Base-by-base conservation (phyloP, 2,797 vertebrate species). In the Arremon aurantiirostris region DNA sequence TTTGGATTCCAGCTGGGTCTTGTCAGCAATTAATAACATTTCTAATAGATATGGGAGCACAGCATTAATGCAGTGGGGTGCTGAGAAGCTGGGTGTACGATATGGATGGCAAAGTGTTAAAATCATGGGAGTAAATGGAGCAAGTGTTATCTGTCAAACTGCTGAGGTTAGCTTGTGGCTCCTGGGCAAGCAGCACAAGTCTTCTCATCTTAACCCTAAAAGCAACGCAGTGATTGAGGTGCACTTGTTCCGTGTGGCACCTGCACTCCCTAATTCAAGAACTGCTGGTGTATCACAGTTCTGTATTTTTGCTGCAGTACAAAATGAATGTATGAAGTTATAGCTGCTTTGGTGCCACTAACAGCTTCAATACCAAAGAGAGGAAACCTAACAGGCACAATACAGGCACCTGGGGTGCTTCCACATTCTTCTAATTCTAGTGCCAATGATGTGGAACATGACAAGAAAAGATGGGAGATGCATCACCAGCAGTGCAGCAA, bases 181-280 rank as follows among this genome's bases (percentile, higher is more conserved):
- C 32, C 61, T 32, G 41, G 8, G 22, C 56, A 66, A 81, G 46
- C 46, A 52, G 13, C 9, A n/a, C 27, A 37, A 21, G 34, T 55
- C 41, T 68, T 49, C 28, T n/a, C 52, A n/a, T 37, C 12, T 42
- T 37, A 64, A 64, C 15, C 27, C n/a, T 32, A 10, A 35, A 35
- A 66, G 34, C 30, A 73, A 68, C 32, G 20, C 46, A 66, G 46
- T 32, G 28, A 60, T 18, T 53, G 46, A 23, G 34, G 30, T 17
- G 30, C 14, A 11, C 30, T 41, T 0, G 0, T 21, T 73, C 9
- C 0, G 0, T 23, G n/a, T 8, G 4, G 23, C 0, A 0, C 28
- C 30, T 59, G 39, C 61, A 42, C 15, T 61, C 19, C 30, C 27
- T 23, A 39, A 60, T 32, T 68, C 46, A 60, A 47, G 12, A 73